These are phyloP conservation scores for Odocoileus virginianus DNA, from an alignment of 2,113 vertebrate species.

Conservation along the genomic window DNA sequence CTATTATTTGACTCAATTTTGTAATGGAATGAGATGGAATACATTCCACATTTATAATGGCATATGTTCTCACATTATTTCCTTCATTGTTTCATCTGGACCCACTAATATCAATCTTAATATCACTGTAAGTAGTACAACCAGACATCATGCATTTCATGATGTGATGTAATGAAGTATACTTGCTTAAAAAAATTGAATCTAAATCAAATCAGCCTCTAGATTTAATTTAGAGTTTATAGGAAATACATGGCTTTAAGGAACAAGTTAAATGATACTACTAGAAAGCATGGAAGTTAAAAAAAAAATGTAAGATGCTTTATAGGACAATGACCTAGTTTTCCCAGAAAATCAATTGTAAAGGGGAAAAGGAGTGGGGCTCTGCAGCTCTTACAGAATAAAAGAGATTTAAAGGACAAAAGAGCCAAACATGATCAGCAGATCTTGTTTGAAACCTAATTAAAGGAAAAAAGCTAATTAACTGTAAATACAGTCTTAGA, in stretches of 20 bases:
- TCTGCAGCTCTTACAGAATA: slow-evolving; percentile 13
- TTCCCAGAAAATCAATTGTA: slow-evolving; percentile 48
- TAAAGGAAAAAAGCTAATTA: not conserved
- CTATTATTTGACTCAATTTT: slow-evolving; percentile 22
- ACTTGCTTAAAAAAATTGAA: slow-evolving; percentile 18
- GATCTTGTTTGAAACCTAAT: slow-evolving; percentile 13
- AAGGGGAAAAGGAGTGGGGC: not conserved
- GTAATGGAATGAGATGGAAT: not conserved
- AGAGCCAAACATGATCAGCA: not conserved
- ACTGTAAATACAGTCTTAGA: not conserved
- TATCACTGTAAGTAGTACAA: not conserved
- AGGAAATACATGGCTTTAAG: slow-evolving; percentile 22
- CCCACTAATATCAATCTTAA: slow-evolving; percentile 25
- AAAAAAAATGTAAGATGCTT: slow-evolving; percentile 32
- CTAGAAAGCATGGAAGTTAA: slow-evolving; percentile 17
- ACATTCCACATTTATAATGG: not conserved
- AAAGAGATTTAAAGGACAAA: slow-evolving; percentile 39
- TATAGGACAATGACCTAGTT: slow-evolving; percentile 48
- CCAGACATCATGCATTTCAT: not conserved
- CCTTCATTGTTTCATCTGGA: slow-evolving; percentile 6
- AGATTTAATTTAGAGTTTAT: slow-evolving; percentile 45
- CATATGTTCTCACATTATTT: slow-evolving; percentile 11
- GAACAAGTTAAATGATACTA: slow-evolving; percentile 30
- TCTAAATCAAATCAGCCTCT: slow-evolving; percentile 18
- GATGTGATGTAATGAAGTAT: slow-evolving; percentile 18